Base-by-base conservation (phyloP, 2,888 invertebrate genomes). In the Reticulitermes lucifugus region DNA sequence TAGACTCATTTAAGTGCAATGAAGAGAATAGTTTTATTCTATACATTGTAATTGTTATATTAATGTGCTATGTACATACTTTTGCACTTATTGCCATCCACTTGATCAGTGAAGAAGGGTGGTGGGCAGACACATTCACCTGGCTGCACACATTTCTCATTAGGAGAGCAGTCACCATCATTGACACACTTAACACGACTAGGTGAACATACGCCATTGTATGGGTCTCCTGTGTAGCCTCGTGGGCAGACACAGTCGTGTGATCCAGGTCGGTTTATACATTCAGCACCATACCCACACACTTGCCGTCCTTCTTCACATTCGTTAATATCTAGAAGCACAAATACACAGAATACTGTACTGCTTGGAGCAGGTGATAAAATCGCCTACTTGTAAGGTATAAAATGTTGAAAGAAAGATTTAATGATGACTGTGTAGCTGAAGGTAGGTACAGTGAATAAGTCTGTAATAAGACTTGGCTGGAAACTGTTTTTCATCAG, bases 61-160 rank as follows among this genome's bases (percentile, higher is more conserved):
- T 65, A 6, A 25, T 65, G 25, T 65, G 25, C 6, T 65, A n/a
- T 73, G 21, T 29, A 89, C 90, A 89, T 89, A 92, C 96, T 98
- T 91, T 97, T 97, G 90, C 98, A 98, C 90, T 95, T 95, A 90
- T 96, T 96, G 60, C 94, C 95, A 89, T 97, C 96, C 35, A 93
- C 92, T 18, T 95, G 94, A 89, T 98, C 98, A 55, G 95, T 93
- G 90, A 96, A 97, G 91, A 95, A 98, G 0, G 98, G 98, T 29
- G 97, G 97, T 51, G 97, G 96, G 89, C 98, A 98, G 29, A 97
- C 94, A 89, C 98, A 98, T 91, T 97, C 96, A 1, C 98, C 98
- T 2, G 97, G 97, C 90, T 98, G 96, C 46, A 97, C 95, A 90
- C 98, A 98, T 90, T 96, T 96, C 91, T 98, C 97, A 89, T 98